Conservation (phyloP, 2,797 vertebrate species). For the Gymnopithys bicolor region DNA sequence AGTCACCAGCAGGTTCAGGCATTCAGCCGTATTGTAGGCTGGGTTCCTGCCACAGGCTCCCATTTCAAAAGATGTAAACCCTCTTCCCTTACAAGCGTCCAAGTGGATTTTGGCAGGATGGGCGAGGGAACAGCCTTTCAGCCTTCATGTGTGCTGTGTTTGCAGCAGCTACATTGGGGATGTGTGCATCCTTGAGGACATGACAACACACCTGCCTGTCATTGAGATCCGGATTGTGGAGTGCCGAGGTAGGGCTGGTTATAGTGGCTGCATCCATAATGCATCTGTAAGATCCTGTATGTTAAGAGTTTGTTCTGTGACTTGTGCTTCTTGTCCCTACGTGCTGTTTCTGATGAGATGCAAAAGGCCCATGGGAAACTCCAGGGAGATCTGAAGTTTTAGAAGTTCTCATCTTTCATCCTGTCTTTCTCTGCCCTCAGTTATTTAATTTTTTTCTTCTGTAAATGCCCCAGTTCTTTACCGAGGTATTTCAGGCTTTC, state of each 20-base stretch:
- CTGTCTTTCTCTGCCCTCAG: neutral
- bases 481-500: neutral
- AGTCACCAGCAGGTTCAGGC: neutral
- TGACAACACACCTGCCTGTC: constrained; percentile 90
- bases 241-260: constrained; percentile 85
- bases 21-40: neutral
- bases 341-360: neutral
- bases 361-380: neutral
- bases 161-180: constrained; percentile 93
- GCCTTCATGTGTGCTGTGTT: neutral
- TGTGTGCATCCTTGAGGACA: constrained; percentile 94
- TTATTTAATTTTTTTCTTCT: neutral
- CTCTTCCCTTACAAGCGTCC: neutral
- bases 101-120: neutral
- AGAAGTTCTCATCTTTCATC: neutral
- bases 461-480: neutral
- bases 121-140: neutral
- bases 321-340: neutral
- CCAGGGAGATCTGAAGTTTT: neutral
- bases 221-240: constrained; percentile 95
- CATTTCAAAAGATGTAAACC: neutral
- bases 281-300: neutral
- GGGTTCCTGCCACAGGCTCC: neutral
- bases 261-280: neutral
- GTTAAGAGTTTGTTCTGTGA: neutral